Base-by-base conservation (phyloP, 2,888 invertebrate genomes). In the Hirtodrosophila duncani region DNA sequence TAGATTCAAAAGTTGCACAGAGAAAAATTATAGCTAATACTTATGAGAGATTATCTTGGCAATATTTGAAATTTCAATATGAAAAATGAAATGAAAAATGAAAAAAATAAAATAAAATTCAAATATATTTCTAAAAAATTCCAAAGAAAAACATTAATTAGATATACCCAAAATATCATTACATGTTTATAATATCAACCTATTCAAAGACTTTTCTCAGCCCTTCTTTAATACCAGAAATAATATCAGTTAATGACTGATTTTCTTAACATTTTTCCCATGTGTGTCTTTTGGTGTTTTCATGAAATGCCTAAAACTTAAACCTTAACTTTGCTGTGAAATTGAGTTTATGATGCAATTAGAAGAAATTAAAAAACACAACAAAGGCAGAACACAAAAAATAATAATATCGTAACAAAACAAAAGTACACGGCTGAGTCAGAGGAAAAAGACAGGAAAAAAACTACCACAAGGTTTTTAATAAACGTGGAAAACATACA, bases 401-500 rank as follows among this genome's bases (percentile, higher is more conserved):
- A 38, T 31, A 44, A 27, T 24, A 42, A 48, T 18, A 36, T 44
- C 44, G 50, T 7, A 21, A 53, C 29, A 43, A 36, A 51, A 42
- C 49, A 63, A 62, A 74, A 63, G n/a, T n/a, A n/a, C n/a, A n/a
- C n/a, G n/a, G n/a, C n/a, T n/a, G n/a, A n/a, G n/a, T n/a, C n/a
- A n/a, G n/a, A n/a, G 50, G 57, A 55, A 36, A 33, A 58, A 33
- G 31, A 46, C 44, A 65, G 63, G 42, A 68, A 36, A 64, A 81
- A 78, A 81, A 66, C 71, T 81, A 82, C 71, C 58, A 71, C 79
- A 67, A 77, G 69, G 72, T 81, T 81, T 81, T 81, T 81, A 81
- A 81, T 81, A 82, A n/a, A 82, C 77, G 81, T 82, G 68, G 67
- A 79, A 75, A 81, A 82, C 58, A 78, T n/a, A n/a, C 72, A 80